Conservation (phyloP, 2,797 vertebrate genomes). For the Moxostoma hubbsi region DNA sequence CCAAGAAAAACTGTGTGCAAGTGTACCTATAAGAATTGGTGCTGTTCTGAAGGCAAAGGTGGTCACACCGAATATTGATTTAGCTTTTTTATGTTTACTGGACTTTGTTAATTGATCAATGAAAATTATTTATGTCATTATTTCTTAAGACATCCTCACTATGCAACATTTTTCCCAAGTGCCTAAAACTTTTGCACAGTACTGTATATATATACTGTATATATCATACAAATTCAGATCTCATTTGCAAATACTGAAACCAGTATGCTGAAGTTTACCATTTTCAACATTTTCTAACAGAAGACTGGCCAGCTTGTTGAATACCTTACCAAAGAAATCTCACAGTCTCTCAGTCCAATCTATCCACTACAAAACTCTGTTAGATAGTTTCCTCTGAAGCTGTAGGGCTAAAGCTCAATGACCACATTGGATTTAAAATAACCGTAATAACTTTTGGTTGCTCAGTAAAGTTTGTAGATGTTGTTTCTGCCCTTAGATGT, state of each 20-base stretch:
- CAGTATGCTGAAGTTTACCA: not conserved
- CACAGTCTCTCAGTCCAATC: constrained; percentile 37
- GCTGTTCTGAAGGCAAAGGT: too few species aligned
- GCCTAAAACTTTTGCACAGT: too few species aligned
- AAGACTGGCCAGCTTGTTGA: not conserved
- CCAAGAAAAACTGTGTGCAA: too few species aligned
- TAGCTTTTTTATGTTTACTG: too few species aligned
- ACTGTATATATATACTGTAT: constrained; percentile 63
- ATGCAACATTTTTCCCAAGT: too few species aligned
- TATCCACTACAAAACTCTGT: constrained; percentile 31
- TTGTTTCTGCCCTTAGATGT: too few species aligned
- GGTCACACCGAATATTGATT: too few species aligned
- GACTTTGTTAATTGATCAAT: too few species aligned
- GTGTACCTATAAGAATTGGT: too few species aligned
- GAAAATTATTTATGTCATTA: too few species aligned
- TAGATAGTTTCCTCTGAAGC: too few species aligned
- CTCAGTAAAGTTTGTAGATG: not conserved
- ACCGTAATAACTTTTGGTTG: not conserved
- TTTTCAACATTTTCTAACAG: not conserved
- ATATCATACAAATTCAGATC: constrained; percentile 70
- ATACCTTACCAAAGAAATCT: constrained; percentile 18
- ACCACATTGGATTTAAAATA: constrained; percentile 16
- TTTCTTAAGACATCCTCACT: too few species aligned
- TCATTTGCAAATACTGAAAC: constrained; percentile 37
- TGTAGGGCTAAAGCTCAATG: constrained; percentile 23